Evolutionary conservation across 2,797 vertebrate genomes (phyloP), one percentile per base, ranked within the genome.

Genomic region (Melanotaenia parkinsoni): DNA sequence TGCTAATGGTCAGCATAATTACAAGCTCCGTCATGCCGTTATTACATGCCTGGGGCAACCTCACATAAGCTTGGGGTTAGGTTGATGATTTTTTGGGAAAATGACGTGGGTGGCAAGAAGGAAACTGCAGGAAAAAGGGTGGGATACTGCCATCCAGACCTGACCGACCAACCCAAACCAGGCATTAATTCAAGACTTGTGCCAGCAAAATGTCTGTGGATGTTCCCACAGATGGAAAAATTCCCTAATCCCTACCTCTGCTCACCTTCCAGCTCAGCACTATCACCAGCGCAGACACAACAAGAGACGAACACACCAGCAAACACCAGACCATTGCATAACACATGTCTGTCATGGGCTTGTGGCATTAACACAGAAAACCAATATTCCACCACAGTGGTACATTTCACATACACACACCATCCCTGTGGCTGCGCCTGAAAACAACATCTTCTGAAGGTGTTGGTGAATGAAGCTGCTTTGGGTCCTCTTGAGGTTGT

Each of bases 161-260:
- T 24, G 58, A 72, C 80, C 32, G 22, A 74, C 89, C 67, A 30
- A 70, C 74, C 81, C 65, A 58, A 56, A 65, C 73, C 84, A 68
- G 81, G 85, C 68, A 30, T 62, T 80, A 88, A 91, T 84, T 83
- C 88, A 77, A 74, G 69, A 80, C 79, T 78, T 83, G 77, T 88
- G 83, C 86, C 73, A 74, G 59, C 12, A 24, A 78, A 83, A 80
- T 57, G 66, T 73, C 71, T 79, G 81, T 28, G 56, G 60, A 64
- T 32, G 56, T 61, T 83, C 73, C 79, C 74, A 73, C 38, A 45
- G 22, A 69, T 11, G 54, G 61, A 58, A 65, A 79, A 68, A 16
- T 54, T 37, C 67, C 40, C 62, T 54, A 68, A 43, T 38, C 47
- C 1, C 32, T 16, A 30, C 16, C 67, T 63, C 12, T 22, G 5